Evolutionary conservation across 2,797 vertebrate species (phyloP).

Genomic region (Clarias fuscus): DNA sequence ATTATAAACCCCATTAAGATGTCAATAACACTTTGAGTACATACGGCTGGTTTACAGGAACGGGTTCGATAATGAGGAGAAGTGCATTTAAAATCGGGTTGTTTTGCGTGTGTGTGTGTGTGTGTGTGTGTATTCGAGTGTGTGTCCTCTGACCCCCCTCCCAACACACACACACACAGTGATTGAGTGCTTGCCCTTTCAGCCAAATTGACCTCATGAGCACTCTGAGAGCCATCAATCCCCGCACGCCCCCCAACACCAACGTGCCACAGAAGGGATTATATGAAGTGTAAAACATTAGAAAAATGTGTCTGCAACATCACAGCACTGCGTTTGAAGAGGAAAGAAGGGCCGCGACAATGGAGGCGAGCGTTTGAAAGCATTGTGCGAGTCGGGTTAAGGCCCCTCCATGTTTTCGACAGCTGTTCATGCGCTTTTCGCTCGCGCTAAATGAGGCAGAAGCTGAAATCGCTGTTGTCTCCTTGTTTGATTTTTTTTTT

Average conservation of each 20-base stretch:
- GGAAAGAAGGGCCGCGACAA: slow-evolving; percentile 71
- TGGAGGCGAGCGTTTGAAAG: slow-evolving; percentile 87
- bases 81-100: slow-evolving; percentile 43
- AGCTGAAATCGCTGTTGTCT: slow-evolving; percentile 79
- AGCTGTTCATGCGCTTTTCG: slow-evolving; percentile 94
- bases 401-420: slow-evolving; percentile 82
- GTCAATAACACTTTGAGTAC: slow-evolving; percentile 45
- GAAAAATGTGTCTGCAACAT: slow-evolving; percentile 85
- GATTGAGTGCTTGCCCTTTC: slow-evolving; percentile 81
- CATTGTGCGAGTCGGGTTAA: slow-evolving; percentile 72
- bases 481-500: slow-evolving; percentile 45
- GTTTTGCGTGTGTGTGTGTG: slow-evolving; percentile 38
- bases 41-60: slow-evolving; percentile 38
- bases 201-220: slow-evolving; percentile 77
- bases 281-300: slow-evolving; percentile 98
- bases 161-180: slow-evolving; percentile 51
- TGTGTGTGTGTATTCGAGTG: slow-evolving; percentile 35
- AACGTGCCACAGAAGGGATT: slow-evolving; percentile 82
- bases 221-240: slow-evolving; percentile 78
- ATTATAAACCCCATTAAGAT: slow-evolving; percentile 39
- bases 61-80: slow-evolving; percentile 34
- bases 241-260: slow-evolving; percentile 78
- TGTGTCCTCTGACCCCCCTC: slow-evolving; percentile 24
- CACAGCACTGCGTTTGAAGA: slow-evolving; percentile 83
- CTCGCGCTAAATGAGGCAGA: slow-evolving; percentile 87